Base-by-base conservation (phyloP, 2,113 vertebrate species). In the Acanthisitta chloris region DNA sequence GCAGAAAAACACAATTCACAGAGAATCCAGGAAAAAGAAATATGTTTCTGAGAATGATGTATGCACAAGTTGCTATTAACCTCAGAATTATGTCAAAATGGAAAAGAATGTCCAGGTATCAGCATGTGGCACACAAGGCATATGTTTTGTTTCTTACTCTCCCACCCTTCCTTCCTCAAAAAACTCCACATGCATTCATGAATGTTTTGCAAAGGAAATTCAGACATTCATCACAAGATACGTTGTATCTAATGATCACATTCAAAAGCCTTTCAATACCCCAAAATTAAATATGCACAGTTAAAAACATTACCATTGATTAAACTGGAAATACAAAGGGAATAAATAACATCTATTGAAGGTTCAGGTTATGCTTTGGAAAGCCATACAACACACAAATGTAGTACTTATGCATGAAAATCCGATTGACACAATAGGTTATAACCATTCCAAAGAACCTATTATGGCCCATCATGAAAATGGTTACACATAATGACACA, bases 371-470 rank as follows among this genome's bases (percentile, higher is more conserved):
- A 74, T 29, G 55, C 42, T 70, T 38, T 11, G n/a, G 70, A 81
- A 91, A 81, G n/a, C 61, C 3, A 1, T 88, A 94, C 76, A 55
- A 28, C 58, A 40, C 88, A 31, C n/a, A 73, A 36, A 89, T 80
- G 71, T 48, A 93, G 59, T 36, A 38, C 36, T 95, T 90, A 46
- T 14, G 46, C 29, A 80, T 82, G 81, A 88, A 94, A 94, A 96
- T 78, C 66, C 65, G 86, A 71, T 88, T 88, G 82, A 73, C 65
- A 67, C 43, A 70, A 52, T 48, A 88, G 82, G 36, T 59, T 82
- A 93, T 71, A 95, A 67, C 42, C n/a, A 67, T 81, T 84, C 34
- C 59, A 40, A 46, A 65, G 65, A 79, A 92, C 33, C 40, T 83
- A 49, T 78, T 90, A 90, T 14, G 17, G 93, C 82, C 80, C 62